Percentiles rank a stretch among this genome's conserved stretches.
phyloP scores from a whole-genome alignment of 2,797 vertebrate species.

The Varecia variegata region DNA sequence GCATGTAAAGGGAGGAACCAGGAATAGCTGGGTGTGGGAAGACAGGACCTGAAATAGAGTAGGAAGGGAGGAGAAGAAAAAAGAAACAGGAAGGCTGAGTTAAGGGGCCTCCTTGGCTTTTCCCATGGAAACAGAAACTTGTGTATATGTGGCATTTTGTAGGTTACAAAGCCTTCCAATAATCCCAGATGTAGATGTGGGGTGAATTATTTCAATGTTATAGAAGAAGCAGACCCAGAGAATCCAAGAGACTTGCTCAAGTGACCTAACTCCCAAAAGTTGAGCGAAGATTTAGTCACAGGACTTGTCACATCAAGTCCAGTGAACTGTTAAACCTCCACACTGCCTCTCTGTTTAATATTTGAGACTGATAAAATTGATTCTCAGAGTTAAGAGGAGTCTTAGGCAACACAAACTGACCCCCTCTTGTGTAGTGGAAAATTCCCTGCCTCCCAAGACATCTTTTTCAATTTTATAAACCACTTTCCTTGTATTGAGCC shows the following conservation, averaged over 20 bases:
- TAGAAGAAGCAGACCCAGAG: neutral
- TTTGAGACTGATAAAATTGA: neutral
- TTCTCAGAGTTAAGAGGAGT: neutral
- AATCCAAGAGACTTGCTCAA: neutral
- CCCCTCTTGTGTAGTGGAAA: neutral
- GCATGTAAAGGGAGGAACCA: neutral
- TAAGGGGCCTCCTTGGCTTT: neutral
- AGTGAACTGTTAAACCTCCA: neutral
- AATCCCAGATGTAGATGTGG: neutral
- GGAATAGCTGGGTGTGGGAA: conserved; percentile 46
- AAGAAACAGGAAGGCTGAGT: neutral
- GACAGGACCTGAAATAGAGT: neutral
- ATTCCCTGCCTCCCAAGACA: neutral
- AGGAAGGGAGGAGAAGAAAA: neutral
- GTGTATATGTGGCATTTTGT: neutral
- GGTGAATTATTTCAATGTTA: neutral
- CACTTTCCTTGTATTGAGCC: neutral
- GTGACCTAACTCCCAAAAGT: neutral
- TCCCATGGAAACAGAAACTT: neutral
- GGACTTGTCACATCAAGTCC: neutral
- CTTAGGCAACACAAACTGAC: neutral
- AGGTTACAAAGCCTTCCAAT: neutral
- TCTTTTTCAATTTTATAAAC: conserved; percentile 8
- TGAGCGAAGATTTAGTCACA: neutral
- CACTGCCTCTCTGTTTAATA: neutral